Conservation (phyloP, 2,113 vertebrate genomes). For the Engystomops pustulosus region DNA sequence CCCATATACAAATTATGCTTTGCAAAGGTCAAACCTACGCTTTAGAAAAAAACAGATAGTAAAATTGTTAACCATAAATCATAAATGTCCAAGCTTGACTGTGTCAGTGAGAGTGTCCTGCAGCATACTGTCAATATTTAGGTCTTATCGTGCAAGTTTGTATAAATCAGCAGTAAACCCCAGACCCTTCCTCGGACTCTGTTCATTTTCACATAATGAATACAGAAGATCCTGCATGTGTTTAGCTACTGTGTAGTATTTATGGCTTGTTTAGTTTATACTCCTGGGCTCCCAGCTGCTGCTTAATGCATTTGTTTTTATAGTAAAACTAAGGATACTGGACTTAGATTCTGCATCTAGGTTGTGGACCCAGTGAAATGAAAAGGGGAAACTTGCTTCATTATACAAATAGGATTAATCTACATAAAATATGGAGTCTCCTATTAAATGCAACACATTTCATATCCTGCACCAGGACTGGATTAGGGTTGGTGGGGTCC, state of each 20-base stretch:
- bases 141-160: not conserved
- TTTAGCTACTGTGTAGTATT: not conserved
- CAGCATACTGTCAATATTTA: constrained; percentile 12
- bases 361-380: not conserved
- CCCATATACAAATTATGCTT: not conserved
- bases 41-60: not conserved
- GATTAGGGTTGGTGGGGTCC: too few relatives aligned
- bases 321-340: not conserved
- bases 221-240: constrained; percentile 3
- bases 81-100: not conserved
- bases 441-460: too few relatives aligned
- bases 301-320: not conserved
- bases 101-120: not conserved
- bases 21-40: not conserved
- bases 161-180: constrained; percentile 13
- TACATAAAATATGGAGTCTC: not conserved
- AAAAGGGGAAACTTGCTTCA: not conserved
- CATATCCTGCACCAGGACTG: too few relatives aligned
- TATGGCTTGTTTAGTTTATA: not conserved
- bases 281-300: constrained; percentile 5
- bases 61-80: not conserved
- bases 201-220: constrained; percentile 6
- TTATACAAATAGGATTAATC: not conserved
- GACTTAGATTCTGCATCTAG: not conserved
- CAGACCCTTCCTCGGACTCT: constrained; percentile 6